Conservation (phyloP, 2,888 invertebrate species). For the Leptinotarsa tumamoca region DNA sequence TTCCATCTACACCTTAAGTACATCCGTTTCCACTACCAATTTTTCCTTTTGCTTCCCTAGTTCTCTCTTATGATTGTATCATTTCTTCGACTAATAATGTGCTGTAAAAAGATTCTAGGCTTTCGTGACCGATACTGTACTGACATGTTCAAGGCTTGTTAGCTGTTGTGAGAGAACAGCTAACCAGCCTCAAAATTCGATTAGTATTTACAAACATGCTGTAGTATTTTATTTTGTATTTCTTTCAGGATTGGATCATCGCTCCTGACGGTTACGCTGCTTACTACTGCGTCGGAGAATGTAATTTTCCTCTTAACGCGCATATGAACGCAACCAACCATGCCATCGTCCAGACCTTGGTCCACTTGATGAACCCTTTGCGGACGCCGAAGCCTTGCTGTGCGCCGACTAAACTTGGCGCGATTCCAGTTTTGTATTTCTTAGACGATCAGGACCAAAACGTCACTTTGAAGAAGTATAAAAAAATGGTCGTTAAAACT, state of each 20-base stretch:
- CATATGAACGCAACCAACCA: constrained; percentile 97
- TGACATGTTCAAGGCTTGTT: too few species aligned
- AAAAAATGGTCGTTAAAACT: constrained; percentile 97
- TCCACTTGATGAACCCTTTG: constrained; percentile 85
- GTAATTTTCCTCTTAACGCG: constrained; percentile 92
- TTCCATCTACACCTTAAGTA: too few species aligned
- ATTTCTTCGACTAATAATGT: too few species aligned
- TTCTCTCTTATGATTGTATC: too few species aligned
- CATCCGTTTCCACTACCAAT: too few species aligned
- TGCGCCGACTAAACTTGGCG: constrained; percentile 89
- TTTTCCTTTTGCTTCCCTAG: too few species aligned
- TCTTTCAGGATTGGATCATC: constrained; percentile 90
- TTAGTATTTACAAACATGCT: too few species aligned
- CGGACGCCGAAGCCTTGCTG: constrained; percentile 92
- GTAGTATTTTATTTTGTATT: too few species aligned
- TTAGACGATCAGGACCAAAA: constrained; percentile 82
- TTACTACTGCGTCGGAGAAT: constrained; percentile 93
- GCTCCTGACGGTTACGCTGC: constrained; percentile 95
- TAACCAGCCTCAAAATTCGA: too few species aligned
- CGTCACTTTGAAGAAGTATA: constrained; percentile 89
- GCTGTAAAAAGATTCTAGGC: too few species aligned
- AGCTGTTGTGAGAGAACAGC: too few species aligned
- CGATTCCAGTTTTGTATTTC: constrained; percentile 91
- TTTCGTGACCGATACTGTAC: too few species aligned
- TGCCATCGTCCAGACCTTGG: constrained; percentile 93